Conservation (phyloP, 37 sponge, comb jelly and placozoan genomes). For the Aplysina aerophoba region DNA sequence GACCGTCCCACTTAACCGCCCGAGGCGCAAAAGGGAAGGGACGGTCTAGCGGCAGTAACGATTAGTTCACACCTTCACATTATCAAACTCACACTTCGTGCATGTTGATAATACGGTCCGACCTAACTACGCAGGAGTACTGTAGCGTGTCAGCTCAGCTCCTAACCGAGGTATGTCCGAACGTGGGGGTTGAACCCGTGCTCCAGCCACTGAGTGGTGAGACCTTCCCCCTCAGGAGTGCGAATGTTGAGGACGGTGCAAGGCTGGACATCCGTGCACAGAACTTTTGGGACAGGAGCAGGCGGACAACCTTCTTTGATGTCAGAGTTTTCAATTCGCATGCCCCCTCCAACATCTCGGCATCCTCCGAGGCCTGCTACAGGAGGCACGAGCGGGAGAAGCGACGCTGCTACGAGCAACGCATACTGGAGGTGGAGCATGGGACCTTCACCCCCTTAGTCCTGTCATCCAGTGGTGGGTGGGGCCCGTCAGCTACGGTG, state of each 20-base stretch:
- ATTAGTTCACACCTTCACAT: too few species aligned
- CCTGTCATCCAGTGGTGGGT: neutral
- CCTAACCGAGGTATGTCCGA: constrained; percentile 15
- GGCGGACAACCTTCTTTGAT: neutral
- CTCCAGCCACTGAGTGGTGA: neutral
- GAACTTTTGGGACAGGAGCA: constrained; percentile 6
- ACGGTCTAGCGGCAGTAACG: too few species aligned
- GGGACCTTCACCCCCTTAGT: constrained; percentile 19
- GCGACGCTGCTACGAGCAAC: neutral
- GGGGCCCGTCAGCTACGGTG: neutral
- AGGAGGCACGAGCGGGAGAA: constrained; percentile 7
- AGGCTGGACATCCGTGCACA: neutral
- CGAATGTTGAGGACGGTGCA: neutral
- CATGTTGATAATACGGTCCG: too few species aligned
- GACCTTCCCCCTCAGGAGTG: neutral
- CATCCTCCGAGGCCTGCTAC: neutral
- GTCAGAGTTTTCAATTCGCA: constrained; percentile 6
- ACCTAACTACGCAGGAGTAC: too few species aligned
- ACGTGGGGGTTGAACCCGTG: neutral
- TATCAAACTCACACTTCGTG: too few species aligned
- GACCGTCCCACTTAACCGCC: too few species aligned
- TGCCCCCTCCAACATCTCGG: neutral
- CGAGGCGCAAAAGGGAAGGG: too few species aligned
- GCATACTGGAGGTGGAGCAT: neutral
- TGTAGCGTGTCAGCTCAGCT: constrained; percentile 15